Evolutionary conservation across 2,797 vertebrate genomes (phyloP), one percentile per base, ranked within the genome.

Genomic region (Denticeps clupeoides): DNA sequence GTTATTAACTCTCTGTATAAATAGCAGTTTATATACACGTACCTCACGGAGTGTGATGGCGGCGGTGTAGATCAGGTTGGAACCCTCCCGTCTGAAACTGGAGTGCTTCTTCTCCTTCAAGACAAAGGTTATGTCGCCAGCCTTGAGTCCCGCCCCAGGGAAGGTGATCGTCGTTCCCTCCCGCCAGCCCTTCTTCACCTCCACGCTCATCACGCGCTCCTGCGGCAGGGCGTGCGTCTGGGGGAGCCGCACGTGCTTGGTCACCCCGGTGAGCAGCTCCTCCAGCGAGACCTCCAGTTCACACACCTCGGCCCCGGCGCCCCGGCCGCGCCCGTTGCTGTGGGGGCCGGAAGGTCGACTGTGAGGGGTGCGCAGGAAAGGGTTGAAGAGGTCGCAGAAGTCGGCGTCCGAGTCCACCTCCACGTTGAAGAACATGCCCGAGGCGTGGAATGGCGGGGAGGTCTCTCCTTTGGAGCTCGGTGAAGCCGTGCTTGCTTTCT

Each of bases 111-210:
- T 78, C 78, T 98, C 93, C 71, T 87, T 91, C 62, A 98, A 82
- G 26, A 97, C 73, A 62, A 97, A 97, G 64, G 90, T 83, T 1
- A 98, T 85, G 64, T 98, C 84, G 0, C 87, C 83, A 0, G 88
- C 88, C 70, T 90, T 90, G 0, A 94, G 89, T 0, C 93, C 93
- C 65, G 97, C 92, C 53, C 88, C 86, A 52, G 91, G 92, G 70
- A 98, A 97, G 22, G 93, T 98, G 83, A 98, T 95, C 77, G 84
- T 94, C 52, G 93, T 98, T 27, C 92, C 93, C 3, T 93, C 88
- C 52, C 89, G 93, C 93, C 91, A 98, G 5, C 92, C 92, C 4
- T 89, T 88, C 67, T 98, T 94, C 77, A 98, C 94, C 71, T 96
- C 90, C 55, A 98, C 89, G 4, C 95, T 93, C 3, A 98, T 72